Percentiles rank a stretch among this genome's conserved stretches.
These are phyloP conservation scores for Poecilia gillii DNA, from an alignment of 2,797 vertebrate genomes.

Conservation along the genomic window DNA sequence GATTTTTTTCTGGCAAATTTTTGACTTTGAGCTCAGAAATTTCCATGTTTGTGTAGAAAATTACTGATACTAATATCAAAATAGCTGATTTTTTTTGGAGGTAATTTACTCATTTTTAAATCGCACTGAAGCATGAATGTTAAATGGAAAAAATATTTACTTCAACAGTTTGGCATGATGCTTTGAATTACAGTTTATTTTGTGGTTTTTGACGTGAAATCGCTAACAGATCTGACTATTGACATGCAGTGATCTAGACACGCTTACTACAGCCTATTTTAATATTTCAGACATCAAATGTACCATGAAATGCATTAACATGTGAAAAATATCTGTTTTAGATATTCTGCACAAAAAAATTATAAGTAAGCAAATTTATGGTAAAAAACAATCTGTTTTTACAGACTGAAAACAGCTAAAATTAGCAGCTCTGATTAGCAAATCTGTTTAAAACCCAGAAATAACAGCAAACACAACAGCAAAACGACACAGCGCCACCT, in stretches of 20 bases:
- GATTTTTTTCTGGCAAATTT: too few species aligned
- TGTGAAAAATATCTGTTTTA: neutral
- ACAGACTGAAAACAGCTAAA: neutral
- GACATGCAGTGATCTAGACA: too few species aligned
- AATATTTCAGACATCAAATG: too few species aligned
- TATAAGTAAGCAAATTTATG: neutral
- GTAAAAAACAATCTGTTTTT: neutral
- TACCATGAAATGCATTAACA: too few species aligned
- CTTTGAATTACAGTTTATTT: neutral
- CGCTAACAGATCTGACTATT: neutral
- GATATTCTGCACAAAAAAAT: neutral
- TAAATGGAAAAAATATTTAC: neutral
- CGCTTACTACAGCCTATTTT: too few species aligned
- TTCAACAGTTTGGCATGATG: neutral
- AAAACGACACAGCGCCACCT: slow-evolving; percentile 10
- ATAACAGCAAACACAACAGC: slow-evolving; percentile 4
- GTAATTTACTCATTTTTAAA: too few species aligned
- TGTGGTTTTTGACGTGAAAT: neutral
- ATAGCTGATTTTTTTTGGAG: too few species aligned
- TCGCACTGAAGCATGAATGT: neutral
- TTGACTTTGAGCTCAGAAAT: too few species aligned
- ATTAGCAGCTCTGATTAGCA: neutral
- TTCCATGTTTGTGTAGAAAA: too few species aligned
- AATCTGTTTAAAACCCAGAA: neutral
- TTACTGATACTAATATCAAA: too few species aligned